Evolutionary conservation across 1,140 invertebrate genomes (phyloP), one percentile per base, ranked within the genome.

Genomic region (Delia radicum): DNA sequence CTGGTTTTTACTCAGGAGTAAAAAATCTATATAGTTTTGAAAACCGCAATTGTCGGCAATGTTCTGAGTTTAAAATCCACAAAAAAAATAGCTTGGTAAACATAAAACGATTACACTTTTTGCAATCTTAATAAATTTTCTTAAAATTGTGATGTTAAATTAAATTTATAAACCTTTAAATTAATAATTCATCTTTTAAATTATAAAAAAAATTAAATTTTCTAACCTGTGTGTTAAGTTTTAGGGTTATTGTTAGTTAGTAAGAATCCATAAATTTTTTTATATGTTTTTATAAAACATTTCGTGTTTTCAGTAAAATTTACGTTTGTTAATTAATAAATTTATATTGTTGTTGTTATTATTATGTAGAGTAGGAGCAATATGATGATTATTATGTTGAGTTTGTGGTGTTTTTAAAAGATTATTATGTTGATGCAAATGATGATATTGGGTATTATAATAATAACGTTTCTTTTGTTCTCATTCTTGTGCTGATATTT

Each of bases 401-500:
- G 18, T 69, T 37, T 15, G 18, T 33, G 29, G 18, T 69, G 65
- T 69, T 69, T 28, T 55, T 55, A 55, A 18, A 55, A 55, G 24
- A 18, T 69, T 31, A 37, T 69, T 24, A 18, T 37, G 65, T 8
- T 69, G 65, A 24, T 69, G 65, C 24, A 33, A 18, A 37, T 69
- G 65, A 6, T 69, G 65, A 69, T 69, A 69, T 33, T 69, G 65
- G n/a, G 65, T 69, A 33, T 69, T 69, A 33, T 69, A 69, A 48
- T 73, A 73, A 26, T 73, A 73, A 55, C 37, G 24, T 46, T 73
- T 73, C 37, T 73, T 48, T 48, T 73, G 71, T 55, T 48, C 37
- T 73, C 71, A 73, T 73, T 73, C 71, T 73, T 73, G 71, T 73
- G 71, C 42, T 28, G 71, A 48, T 46, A 55, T 55, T 73, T 31